These are phyloP conservation scores for Grapholita molesta DNA, from an alignment of 1,140 invertebrate species.

Conservation along the genomic window DNA sequence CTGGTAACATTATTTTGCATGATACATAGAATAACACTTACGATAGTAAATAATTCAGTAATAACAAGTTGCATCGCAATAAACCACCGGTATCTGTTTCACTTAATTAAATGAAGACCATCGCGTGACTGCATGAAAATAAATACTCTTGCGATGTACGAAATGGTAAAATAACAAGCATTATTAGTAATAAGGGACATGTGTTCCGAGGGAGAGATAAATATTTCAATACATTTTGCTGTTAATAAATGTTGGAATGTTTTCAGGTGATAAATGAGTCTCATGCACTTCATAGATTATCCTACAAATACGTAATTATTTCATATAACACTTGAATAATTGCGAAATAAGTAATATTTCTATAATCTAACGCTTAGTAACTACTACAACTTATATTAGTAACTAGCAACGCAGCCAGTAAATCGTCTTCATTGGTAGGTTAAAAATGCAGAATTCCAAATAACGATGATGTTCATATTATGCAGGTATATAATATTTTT, in stretches of 20 bases:
- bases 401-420: too few relatives aligned
- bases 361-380: too few relatives aligned
- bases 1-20: not conserved
- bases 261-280: not conserved
- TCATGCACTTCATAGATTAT: not conserved
- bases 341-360: too few relatives aligned
- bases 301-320: not conserved
- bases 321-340: not conserved
- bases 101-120: constrained; percentile 17
- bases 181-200: constrained; percentile 2
- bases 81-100: constrained; percentile 9
- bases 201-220: constrained; percentile 8
- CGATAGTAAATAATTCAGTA: not conserved
- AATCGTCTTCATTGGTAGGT: too few relatives aligned
- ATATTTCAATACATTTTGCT: constrained; percentile 7
- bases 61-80: not conserved
- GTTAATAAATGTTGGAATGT: not conserved
- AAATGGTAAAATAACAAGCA: constrained; percentile 15
- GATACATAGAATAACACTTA: not conserved
- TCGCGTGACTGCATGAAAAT: constrained; percentile 10
- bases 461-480: too few relatives aligned
- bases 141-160: not conserved
- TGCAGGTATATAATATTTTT: too few relatives aligned
- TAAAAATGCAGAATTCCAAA: too few relatives aligned
- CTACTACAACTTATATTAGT: too few relatives aligned